A percentile compares a stretch with the other conserved stretches of the same genome.
Evolutionary conservation across 2,113 vertebrate genomes (phyloP).

Genomic region (Eudorcas thomsonii): DNA sequence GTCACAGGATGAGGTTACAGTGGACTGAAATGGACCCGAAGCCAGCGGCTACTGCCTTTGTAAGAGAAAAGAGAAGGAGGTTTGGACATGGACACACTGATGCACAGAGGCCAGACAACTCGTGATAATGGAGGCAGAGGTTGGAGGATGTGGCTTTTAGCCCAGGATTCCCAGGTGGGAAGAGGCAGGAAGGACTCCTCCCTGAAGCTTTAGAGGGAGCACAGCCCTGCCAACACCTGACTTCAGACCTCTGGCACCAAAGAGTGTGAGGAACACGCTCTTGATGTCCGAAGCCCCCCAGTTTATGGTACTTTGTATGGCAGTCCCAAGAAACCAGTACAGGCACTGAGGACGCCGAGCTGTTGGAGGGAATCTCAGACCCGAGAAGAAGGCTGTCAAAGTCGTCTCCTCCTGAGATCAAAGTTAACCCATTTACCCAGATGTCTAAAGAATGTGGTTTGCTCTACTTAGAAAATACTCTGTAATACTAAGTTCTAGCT

Average conservation of each 20-base stretch:
- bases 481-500: slow-evolving; percentile 34
- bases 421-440: not conserved
- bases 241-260: not conserved
- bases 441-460: slow-evolving; percentile 7
- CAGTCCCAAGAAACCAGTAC: not conserved
- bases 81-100: not conserved
- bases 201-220: not conserved
- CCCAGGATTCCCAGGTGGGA: not conserved
- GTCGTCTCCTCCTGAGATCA: not conserved
- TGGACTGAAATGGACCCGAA: not conserved
- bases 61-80: not conserved
- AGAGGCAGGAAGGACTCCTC: not conserved
- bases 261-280: not conserved
- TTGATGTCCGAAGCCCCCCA: not conserved
- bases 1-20: not conserved
- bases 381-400: not conserved
- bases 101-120: not conserved
- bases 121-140: not conserved
- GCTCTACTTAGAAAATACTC: slow-evolving; percentile 45
- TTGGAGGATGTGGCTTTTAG: not conserved
- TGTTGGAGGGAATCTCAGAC: not conserved
- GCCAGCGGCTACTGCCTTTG: not conserved
- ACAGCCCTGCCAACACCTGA: not conserved
- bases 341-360: not conserved
- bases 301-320: not conserved